phyloP scores from a whole-genome alignment of 30 jellyfish, hydroid and myxozoan genomes.

The Sanderia malayensis region DNA sequence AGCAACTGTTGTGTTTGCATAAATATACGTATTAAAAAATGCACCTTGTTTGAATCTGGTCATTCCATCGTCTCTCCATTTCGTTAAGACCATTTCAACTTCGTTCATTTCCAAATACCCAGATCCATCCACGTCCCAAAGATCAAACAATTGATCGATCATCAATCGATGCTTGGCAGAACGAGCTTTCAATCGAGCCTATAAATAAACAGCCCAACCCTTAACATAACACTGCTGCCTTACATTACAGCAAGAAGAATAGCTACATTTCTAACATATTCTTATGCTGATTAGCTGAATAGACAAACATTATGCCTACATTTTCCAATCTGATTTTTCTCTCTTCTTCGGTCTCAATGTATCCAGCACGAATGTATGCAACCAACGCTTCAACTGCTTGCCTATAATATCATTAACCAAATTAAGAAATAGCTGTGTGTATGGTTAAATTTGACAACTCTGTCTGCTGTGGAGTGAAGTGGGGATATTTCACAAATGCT shows the following conservation, averaged over 20 bases:
- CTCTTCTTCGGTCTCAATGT: conserved; percentile 86
- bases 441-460: no score
- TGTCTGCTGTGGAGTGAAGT: no score
- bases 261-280: no score
- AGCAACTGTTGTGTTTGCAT: no score
- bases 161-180: conserved; percentile 74
- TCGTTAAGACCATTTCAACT: conserved; percentile 75
- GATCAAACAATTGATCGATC: conserved; percentile 78
- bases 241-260: no score
- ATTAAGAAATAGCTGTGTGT: no score
- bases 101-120: conserved; percentile 82
- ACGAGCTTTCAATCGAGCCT: conserved; percentile 80
- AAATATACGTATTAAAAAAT: no score
- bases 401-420: no score
- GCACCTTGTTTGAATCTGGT: conserved; percentile 54
- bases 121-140: conserved; percentile 94
- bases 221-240: no score
- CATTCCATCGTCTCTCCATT: conserved; percentile 84
- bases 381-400: conserved; percentile 68
- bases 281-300: no score
- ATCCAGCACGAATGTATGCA: conserved; percentile 74
- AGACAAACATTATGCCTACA: conserved; percentile 39
- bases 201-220: no score
- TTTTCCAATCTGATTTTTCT: conserved; percentile 54
- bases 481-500: no score